These are phyloP conservation scores for Oncopeltus fasciatus DNA, from an alignment of 1,140 invertebrate species.

Conservation along the genomic window DNA sequence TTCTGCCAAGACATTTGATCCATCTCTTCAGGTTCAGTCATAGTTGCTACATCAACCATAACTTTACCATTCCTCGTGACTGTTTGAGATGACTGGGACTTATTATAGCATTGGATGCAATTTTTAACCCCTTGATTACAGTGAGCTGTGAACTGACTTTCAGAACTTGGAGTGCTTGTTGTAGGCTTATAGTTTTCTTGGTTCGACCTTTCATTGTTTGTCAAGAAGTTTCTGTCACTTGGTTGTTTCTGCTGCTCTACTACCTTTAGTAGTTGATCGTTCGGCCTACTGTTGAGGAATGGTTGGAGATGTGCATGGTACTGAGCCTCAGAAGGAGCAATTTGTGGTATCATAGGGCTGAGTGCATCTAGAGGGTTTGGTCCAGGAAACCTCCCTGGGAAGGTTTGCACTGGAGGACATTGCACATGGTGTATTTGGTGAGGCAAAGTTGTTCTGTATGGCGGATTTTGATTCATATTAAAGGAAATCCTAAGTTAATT, in stretches of 20 bases:
- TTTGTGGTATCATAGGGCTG: slow-evolving; percentile 16
- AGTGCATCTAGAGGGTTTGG: slow-evolving; percentile 17
- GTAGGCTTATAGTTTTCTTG: slow-evolving; percentile 16
- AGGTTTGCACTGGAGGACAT: slow-evolving; percentile 18
- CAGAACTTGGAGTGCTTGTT: not conserved
- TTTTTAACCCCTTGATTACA: slow-evolving; percentile 20
- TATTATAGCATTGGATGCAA: slow-evolving; percentile 20
- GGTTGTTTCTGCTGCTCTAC: slow-evolving; percentile 12
- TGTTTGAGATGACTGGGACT: not conserved
- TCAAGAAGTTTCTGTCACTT: slow-evolving; percentile 4
- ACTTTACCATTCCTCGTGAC: slow-evolving; percentile 17
- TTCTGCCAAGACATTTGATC: slow-evolving; percentile 23
- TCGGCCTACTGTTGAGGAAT: slow-evolving; percentile 12
- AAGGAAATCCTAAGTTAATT: not conserved
- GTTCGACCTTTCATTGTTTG: not conserved
- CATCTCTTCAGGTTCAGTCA: slow-evolving; percentile 34
- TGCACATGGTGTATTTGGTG: slow-evolving; percentile 20
- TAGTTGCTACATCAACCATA: slow-evolving; percentile 37
- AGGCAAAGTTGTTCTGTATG: slow-evolving; percentile 18
- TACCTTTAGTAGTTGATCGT: not conserved
- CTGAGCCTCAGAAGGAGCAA: slow-evolving; percentile 11
- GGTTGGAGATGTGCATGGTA: slow-evolving; percentile 18
- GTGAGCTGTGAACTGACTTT: slow-evolving; percentile 14
- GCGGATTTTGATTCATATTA: slow-evolving; percentile 20
- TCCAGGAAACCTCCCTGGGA: slow-evolving; percentile 18